phyloP scores from a whole-genome alignment of 2,888 invertebrate species.

The Drosophila emarginata region DNA sequence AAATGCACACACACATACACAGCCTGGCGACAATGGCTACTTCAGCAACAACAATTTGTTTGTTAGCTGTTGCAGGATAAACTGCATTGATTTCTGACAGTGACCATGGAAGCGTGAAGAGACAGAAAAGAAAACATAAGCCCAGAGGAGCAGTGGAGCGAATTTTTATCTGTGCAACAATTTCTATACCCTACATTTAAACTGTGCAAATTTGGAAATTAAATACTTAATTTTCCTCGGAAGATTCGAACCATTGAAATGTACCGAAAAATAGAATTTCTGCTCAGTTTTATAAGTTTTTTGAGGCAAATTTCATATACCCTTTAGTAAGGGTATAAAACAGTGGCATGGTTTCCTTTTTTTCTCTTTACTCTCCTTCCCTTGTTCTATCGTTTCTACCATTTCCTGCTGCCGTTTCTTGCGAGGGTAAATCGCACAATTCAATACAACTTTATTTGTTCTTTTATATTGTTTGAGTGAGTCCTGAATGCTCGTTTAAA shows the following conservation, averaged over 20 bases:
- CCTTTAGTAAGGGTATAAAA: background rate
- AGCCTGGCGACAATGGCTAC: slow-evolving; percentile 16
- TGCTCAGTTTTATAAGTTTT: too few relatives aligned
- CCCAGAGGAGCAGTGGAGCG: background rate
- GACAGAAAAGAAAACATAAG: slow-evolving; percentile 46
- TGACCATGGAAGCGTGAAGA: slow-evolving; percentile 66
- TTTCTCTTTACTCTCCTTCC: slow-evolving; percentile 46
- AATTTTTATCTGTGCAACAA: background rate
- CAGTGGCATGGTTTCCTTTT: slow-evolving; percentile 2
- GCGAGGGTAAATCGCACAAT: slow-evolving; percentile 1
- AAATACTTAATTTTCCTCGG: too few relatives aligned
- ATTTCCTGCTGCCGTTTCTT: slow-evolving; percentile 16
- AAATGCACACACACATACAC: slow-evolving; percentile 4
- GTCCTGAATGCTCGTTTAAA: background rate
- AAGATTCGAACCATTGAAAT: too few relatives aligned
- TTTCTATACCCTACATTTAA: background rate
- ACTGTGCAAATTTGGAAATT: too few relatives aligned
- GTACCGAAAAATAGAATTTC: too few relatives aligned
- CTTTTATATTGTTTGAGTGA: background rate
- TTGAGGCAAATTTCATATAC: background rate
- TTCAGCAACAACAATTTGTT: slow-evolving; percentile 38
- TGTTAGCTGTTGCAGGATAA: slow-evolving; percentile 59
- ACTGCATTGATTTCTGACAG: slow-evolving; percentile 64
- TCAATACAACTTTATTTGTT: background rate
- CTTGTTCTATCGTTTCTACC: background rate